Evolutionary conservation across 2,888 invertebrate genomes (phyloP).

Genomic region (Entomobrya multifasciata): DNA sequence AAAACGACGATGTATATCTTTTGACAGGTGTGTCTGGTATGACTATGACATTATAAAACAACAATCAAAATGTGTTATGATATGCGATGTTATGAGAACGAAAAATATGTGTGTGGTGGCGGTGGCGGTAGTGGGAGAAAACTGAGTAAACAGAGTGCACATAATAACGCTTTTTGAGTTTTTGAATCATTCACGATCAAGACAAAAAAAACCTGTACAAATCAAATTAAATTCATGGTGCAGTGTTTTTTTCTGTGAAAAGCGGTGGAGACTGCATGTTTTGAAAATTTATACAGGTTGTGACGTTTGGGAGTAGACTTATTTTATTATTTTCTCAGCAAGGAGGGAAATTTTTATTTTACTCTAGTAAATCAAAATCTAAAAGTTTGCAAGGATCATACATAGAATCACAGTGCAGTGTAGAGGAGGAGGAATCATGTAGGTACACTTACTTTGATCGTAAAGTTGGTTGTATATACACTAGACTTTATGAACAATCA

Average conservation of each 20-base stretch:
- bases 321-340: constrained; percentile 12
- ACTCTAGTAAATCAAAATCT: constrained; percentile 13
- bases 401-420: too few species aligned
- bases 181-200: constrained; percentile 39
- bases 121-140: not conserved
- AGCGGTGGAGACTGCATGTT: too few species aligned
- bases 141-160: too few species aligned
- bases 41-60: too few species aligned
- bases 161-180: too few species aligned
- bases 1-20: too few species aligned
- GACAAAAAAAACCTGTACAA: not conserved
- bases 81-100: not conserved
- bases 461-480: not conserved
- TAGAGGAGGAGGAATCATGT: too few species aligned
- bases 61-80: too few species aligned
- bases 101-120: not conserved
- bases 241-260: too few species aligned
- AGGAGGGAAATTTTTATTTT: constrained; percentile 20
- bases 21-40: constrained; percentile 29
- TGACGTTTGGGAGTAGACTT: too few species aligned
- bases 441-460: not conserved
- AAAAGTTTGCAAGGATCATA: not conserved
- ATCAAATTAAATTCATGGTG: not conserved
- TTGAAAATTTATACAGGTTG: too few species aligned
- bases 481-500: constrained; percentile 1